Evolutionary conservation across 2,113 vertebrate genomes (phyloP).

Genomic region (Nipponia nippon): DNA sequence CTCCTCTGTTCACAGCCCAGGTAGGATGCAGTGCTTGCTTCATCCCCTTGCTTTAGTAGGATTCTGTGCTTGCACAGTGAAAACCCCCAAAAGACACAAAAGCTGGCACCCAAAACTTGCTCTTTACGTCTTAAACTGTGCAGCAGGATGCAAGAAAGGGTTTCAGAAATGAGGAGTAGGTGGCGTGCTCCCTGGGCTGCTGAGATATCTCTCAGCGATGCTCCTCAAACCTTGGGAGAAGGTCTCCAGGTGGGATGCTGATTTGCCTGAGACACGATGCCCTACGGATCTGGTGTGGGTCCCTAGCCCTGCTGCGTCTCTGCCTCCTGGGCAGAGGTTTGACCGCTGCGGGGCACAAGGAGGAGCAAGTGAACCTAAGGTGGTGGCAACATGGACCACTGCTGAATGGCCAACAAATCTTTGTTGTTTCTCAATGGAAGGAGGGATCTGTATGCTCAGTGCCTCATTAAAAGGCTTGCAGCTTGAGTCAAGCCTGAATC

Average conservation of each 20-base stretch:
- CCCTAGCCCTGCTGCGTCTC: accelerated
- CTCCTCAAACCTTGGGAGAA: background rate
- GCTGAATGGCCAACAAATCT: background rate
- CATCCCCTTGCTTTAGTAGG: background rate
- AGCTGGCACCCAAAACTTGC: background rate
- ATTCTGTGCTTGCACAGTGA: background rate
- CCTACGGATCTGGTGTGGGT: background rate
- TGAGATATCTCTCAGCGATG: background rate
- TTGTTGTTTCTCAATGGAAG: background rate
- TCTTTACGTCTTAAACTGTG: background rate
- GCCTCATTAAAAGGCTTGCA: background rate
- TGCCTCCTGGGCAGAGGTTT: background rate
- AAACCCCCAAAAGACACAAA: background rate
- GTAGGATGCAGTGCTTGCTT: background rate
- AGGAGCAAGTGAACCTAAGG: background rate
- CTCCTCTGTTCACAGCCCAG: background rate
- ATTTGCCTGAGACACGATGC: too few species aligned
- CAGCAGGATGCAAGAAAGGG: background rate
- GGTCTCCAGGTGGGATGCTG: accelerated
- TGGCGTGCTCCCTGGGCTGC: background rate
- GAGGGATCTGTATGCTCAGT: background rate
- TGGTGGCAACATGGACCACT: background rate
- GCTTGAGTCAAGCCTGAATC: background rate
- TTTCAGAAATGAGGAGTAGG: background rate
- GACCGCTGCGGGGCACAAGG: too few species aligned